These are phyloP conservation scores for Cheilosia grossa DNA, from an alignment of 2,888 invertebrate genomes.

Conservation along the genomic window DNA sequence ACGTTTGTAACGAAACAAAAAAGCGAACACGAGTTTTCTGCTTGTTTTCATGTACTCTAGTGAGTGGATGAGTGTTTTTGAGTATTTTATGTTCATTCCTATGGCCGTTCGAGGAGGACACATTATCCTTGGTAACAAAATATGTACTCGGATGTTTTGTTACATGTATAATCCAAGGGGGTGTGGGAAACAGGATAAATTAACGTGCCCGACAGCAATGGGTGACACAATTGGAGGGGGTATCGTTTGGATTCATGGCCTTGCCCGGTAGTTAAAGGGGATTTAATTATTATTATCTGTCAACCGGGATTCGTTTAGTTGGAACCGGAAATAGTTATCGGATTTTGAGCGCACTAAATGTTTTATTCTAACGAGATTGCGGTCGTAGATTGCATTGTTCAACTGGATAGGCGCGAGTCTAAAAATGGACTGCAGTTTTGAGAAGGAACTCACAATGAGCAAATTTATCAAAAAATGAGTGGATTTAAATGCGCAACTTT, in stretches of 20 bases:
- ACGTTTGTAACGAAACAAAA: conserved; percentile 67
- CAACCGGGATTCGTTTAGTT: neutral
- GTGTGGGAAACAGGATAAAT: conserved; percentile 26
- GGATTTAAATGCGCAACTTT: no score
- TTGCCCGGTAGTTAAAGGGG: conserved; percentile 59
- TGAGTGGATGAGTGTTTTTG: conserved; percentile 69
- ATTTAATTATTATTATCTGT: conserved; percentile 64
- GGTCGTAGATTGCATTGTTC: no score
- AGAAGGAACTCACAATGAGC: no score
- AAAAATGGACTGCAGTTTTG: no score
- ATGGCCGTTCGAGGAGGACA: conserved; percentile 10
- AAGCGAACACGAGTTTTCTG: conserved; percentile 73
- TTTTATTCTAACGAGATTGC: neutral
- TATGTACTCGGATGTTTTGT: conserved; percentile 43
- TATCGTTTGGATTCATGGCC: conserved; percentile 38
- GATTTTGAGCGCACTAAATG: neutral
- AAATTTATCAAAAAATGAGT: no score
- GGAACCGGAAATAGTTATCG: neutral
- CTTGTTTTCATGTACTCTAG: conserved; percentile 62
- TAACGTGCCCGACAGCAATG: conserved; percentile 48
- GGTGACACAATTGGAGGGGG: conserved; percentile 41
- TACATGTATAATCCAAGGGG: conserved; percentile 24
- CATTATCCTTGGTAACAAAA: conserved; percentile 64
- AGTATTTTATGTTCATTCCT: conserved; percentile 47
- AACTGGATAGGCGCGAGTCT: no score